Conservation (phyloP, 2,113 vertebrate genomes). For the Heterochromis multidens region DNA sequence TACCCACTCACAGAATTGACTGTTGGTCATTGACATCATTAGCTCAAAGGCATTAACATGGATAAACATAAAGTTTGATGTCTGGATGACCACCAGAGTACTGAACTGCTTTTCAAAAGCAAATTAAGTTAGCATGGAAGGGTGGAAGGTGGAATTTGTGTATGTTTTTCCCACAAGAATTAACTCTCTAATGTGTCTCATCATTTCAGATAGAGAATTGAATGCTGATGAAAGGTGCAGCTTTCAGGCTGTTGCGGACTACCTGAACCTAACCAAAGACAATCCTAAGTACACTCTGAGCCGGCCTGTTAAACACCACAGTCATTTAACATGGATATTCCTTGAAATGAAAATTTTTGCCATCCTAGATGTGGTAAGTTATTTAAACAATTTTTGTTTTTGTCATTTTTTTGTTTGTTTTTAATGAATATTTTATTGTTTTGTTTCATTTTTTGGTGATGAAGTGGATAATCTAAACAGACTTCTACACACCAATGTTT, state of each 20-base stretch:
- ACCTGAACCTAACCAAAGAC: slow-evolving; percentile 49
- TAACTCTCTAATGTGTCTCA: neutral
- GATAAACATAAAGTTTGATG: neutral
- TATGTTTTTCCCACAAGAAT: neutral
- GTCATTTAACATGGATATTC: neutral
- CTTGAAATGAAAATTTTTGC: slow-evolving; percentile 36
- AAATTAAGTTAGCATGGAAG: neutral
- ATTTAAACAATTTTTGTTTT: no score
- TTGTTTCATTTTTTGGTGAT: neutral
- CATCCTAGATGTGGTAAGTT: slow-evolving; percentile 63
- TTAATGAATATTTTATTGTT: neutral
- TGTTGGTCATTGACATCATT: neutral
- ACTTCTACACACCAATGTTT: no score
- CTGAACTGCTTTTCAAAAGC: neutral
- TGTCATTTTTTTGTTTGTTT: neutral
- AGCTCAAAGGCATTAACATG: neutral
- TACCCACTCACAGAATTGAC: neutral
- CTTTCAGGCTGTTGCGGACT: slow-evolving; percentile 26
- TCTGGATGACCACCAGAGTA: neutral
- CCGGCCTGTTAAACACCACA: slow-evolving; percentile 30
- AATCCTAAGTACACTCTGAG: slow-evolving; percentile 14
- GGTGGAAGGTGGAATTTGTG: neutral
- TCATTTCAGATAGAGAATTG: neutral
- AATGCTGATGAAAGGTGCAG: neutral
- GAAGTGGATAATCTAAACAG: no score